These are phyloP conservation scores for Patiria miniata DNA, from an alignment of 35 echinoderm and acorn worm species.

Conservation along the genomic window DNA sequence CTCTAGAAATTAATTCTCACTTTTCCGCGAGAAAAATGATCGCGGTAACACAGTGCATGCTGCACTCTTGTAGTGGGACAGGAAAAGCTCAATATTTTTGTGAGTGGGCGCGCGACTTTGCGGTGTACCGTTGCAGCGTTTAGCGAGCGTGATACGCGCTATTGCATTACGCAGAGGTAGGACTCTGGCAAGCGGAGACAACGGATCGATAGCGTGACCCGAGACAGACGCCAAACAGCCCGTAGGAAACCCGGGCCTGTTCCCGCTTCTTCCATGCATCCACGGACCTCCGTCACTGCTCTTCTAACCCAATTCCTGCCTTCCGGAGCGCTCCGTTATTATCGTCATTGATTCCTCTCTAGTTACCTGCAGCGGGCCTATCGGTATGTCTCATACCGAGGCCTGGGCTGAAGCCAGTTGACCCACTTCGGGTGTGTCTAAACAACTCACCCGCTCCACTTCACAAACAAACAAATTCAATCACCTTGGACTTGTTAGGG, in stretches of 20 bases:
- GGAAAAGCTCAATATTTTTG: background rate
- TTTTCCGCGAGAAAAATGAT: slow-evolving; percentile 15
- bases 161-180: background rate
- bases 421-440: background rate
- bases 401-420: background rate
- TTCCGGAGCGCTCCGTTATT: background rate
- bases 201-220: background rate
- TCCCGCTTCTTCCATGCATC: too few species aligned
- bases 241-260: background rate
- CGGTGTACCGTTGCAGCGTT: background rate
- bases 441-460: background rate
- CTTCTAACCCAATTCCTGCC: background rate
- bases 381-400: too few species aligned
- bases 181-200: background rate
- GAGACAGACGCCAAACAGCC: background rate
- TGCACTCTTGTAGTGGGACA: background rate
- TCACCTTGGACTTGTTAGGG: background rate
- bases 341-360: background rate
- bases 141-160: slow-evolving; percentile 1
- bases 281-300: too few species aligned
- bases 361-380: background rate
- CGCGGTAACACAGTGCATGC: background rate
- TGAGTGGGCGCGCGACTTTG: slow-evolving; percentile 11
- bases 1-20: background rate
- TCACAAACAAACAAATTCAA: background rate